phyloP scores from a whole-genome alignment of 2,113 vertebrate genomes.

The Macheiramphus alcinus region DNA sequence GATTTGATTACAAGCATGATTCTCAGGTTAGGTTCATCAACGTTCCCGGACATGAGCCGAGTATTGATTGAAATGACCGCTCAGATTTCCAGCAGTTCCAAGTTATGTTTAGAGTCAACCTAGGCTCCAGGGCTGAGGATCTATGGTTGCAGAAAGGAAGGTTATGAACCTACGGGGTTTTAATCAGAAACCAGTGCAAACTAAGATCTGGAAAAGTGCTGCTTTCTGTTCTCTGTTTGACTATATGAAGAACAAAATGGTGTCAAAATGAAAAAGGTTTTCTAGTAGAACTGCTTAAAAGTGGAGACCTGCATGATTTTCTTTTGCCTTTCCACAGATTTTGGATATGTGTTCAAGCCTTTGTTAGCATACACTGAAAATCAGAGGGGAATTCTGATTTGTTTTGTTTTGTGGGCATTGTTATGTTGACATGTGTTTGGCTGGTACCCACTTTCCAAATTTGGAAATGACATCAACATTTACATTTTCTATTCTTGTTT shows the following conservation, averaged over 20 bases:
- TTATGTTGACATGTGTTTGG: not conserved
- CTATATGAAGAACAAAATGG: not conserved
- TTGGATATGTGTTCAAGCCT: not conserved
- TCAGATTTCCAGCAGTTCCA: conserved; percentile 3
- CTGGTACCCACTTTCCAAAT: not conserved
- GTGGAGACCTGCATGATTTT: not conserved
- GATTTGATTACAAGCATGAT: not conserved
- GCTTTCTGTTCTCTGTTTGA: not conserved
- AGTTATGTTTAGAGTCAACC: not conserved
- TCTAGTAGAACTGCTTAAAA: not conserved
- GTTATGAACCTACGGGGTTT: not conserved
- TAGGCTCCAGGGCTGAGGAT: not conserved
- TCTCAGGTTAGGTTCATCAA: conserved; percentile 16
- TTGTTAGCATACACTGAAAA: not conserved
- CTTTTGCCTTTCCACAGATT: not conserved
- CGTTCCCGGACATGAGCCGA: not conserved
- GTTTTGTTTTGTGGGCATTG: not conserved
- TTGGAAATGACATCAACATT: not conserved
- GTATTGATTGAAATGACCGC: not conserved
- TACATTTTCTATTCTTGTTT: not conserved
- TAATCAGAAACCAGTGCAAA: not conserved
- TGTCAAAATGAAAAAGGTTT: not conserved
- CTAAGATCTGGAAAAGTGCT: not conserved
- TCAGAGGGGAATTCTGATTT: not conserved
- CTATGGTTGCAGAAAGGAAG: not conserved